phyloP scores from a whole-genome alignment of 2,888 invertebrate genomes.

The Dryomyza anilis region DNA sequence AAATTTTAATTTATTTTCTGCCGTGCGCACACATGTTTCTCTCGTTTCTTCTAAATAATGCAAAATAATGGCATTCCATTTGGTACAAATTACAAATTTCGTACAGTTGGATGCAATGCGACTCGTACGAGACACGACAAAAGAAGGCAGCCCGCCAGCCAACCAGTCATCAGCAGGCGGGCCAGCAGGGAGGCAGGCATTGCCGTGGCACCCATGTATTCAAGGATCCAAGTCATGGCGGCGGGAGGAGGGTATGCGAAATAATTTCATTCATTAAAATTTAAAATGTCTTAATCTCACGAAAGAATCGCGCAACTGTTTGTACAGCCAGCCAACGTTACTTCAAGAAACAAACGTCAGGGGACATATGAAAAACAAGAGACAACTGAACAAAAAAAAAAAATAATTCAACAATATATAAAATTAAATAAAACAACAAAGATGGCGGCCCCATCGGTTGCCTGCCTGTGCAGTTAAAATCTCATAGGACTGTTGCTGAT shows the following conservation, averaged over 20 bases:
- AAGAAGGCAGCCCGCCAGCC: slow-evolving; percentile 15
- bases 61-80: slow-evolving; percentile 44
- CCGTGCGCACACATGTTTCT: slow-evolving; percentile 36
- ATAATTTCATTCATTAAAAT: slow-evolving; percentile 44
- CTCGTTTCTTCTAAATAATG: slow-evolving; percentile 35
- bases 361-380: no score
- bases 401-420: no score
- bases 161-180: not conserved
- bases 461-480: no score
- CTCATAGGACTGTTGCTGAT: not conserved
- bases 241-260: slow-evolving; percentile 30
- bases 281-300: slow-evolving; percentile 43
- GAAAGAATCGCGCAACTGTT: slow-evolving; percentile 36
- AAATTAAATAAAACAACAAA: no score
- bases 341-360: slow-evolving; percentile 16
- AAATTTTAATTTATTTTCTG: not conserved
- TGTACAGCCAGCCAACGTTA: no score
- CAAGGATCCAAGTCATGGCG: not conserved
- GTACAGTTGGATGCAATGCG: slow-evolving; percentile 41
- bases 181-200: not conserved
- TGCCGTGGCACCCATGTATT: not conserved
- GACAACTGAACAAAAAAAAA: no score
- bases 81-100: slow-evolving; percentile 50
- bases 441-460: no score
- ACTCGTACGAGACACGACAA: not conserved